A percentile compares a stretch with the other conserved stretches of the same genome.
These are phyloP conservation scores for Hippocampus kuda DNA, from an alignment of 2,797 vertebrate species.

Conservation along the genomic window DNA sequence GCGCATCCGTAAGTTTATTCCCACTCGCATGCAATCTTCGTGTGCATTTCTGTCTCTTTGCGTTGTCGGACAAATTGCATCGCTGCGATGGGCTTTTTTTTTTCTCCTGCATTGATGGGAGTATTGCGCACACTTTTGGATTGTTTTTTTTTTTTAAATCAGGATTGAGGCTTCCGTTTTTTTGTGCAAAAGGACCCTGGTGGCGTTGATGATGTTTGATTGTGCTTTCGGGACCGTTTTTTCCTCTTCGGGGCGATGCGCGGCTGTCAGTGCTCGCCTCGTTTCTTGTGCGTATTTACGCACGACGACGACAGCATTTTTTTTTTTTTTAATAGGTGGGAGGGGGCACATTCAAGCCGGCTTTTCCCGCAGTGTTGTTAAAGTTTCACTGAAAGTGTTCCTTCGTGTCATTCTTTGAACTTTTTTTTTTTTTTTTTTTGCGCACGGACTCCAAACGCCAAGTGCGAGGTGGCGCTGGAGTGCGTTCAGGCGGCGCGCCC, in stretches of 20 bases:
- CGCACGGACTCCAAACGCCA: no score
- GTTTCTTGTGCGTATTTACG: neutral
- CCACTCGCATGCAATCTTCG: neutral
- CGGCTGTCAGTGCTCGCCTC: neutral
- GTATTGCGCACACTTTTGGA: neutral
- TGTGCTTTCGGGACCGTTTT: slow-evolving; percentile 27
- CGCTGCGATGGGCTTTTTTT: no score
- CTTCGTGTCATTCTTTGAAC: neutral
- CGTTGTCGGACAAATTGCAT: neutral
- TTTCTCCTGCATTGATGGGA: neutral
- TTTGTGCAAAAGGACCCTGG: neutral
- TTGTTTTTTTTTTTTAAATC: neutral
- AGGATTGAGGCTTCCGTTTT: neutral
- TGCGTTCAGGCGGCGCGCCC: no score
- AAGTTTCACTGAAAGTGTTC: neutral
- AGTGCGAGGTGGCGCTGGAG: no score
- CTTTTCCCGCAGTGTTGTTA: neutral
- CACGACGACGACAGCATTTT: neutral
- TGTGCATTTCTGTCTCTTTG: slow-evolving; percentile 3
- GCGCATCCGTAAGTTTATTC: neutral
- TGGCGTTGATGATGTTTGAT: neutral
- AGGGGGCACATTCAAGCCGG: neutral
- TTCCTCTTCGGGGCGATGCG: slow-evolving; percentile 22
- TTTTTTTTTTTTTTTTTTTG: neutral
- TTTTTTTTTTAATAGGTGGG: no score